Conservation (phyloP, 2,113 vertebrate species). For the Eudyptes chrysolophus region DNA sequence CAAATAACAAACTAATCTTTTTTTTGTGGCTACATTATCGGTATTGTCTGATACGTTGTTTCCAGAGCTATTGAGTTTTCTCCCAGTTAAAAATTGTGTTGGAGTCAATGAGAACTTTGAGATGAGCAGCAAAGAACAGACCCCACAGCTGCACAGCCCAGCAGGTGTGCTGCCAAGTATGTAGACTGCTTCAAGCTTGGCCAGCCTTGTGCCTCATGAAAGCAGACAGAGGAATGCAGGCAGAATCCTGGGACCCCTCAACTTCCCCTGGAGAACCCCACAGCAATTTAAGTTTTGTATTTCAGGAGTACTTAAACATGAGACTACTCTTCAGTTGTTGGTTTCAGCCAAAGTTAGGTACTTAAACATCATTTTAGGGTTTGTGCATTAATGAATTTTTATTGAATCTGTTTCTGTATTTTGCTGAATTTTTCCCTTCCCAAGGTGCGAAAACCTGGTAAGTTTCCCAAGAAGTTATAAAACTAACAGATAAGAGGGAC, state of each 20-base stretch:
- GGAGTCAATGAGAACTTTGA: background rate
- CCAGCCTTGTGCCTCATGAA: background rate
- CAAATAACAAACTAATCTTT: background rate
- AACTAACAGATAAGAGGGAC: background rate
- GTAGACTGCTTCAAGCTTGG: background rate
- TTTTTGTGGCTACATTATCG: background rate
- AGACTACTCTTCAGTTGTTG: background rate
- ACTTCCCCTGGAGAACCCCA: background rate
- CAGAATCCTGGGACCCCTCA: background rate
- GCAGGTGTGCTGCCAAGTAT: background rate
- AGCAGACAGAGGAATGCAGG: background rate
- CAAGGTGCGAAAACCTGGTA: background rate
- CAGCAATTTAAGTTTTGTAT: background rate
- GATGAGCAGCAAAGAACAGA: background rate
- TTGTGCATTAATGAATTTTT: background rate
- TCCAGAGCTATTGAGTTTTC: background rate
- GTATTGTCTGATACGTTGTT: background rate
- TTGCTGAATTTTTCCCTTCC: background rate
- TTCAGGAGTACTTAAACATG: background rate
- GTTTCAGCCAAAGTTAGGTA: background rate
- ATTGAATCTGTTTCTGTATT: background rate
- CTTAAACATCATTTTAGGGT: background rate
- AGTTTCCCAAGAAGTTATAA: background rate
- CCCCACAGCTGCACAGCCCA: accelerated
- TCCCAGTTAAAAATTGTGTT: background rate